phyloP scores from a whole-genome alignment of 2,113 vertebrate genomes.

The Protomyctophum bolini region DNA sequence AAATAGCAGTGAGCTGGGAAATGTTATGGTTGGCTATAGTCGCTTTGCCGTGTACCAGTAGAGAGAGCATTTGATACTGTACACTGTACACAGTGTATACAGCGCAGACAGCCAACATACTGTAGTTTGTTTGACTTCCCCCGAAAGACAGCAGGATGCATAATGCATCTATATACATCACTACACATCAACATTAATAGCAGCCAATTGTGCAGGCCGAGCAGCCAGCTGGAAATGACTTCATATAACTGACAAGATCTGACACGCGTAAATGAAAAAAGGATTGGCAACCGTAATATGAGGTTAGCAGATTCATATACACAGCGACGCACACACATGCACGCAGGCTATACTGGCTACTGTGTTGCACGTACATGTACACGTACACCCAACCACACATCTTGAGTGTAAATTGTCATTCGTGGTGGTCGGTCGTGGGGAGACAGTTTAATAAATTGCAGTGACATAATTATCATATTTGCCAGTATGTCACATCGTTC shows the following conservation, averaged over 20 bases:
- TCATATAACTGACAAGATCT: slow-evolving; percentile 70
- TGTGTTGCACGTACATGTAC: not conserved
- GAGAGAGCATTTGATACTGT: slow-evolving; percentile 39
- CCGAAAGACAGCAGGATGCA: slow-evolving; percentile 60
- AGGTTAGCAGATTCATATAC: slow-evolving; percentile 20
- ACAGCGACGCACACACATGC: slow-evolving; percentile 3
- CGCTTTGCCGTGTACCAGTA: slow-evolving; percentile 37
- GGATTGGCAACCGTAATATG: slow-evolving; percentile 36
- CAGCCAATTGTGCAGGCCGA: slow-evolving; percentile 71
- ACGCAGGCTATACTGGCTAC: not conserved
- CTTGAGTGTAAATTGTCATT: slow-evolving; percentile 32
- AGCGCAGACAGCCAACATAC: slow-evolving; percentile 54
- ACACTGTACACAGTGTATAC: no score
- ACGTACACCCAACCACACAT: not conserved
- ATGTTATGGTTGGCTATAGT: slow-evolving; percentile 48
- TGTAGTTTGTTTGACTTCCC: slow-evolving; percentile 66
- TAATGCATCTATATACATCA: slow-evolving; percentile 64
- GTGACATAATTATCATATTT: slow-evolving; percentile 62
- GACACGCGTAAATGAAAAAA: slow-evolving; percentile 51
- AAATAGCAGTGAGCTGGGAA: slow-evolving; percentile 55
- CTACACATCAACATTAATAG: slow-evolving; percentile 70
- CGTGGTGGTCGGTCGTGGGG: slow-evolving; percentile 34
- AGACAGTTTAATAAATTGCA: slow-evolving; percentile 64
- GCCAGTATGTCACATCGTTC: slow-evolving; percentile 61
- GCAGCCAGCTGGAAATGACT: slow-evolving; percentile 69